Base-by-base conservation (phyloP, 1,140 invertebrate species). In the Phenacoccus solenopsis region DNA sequence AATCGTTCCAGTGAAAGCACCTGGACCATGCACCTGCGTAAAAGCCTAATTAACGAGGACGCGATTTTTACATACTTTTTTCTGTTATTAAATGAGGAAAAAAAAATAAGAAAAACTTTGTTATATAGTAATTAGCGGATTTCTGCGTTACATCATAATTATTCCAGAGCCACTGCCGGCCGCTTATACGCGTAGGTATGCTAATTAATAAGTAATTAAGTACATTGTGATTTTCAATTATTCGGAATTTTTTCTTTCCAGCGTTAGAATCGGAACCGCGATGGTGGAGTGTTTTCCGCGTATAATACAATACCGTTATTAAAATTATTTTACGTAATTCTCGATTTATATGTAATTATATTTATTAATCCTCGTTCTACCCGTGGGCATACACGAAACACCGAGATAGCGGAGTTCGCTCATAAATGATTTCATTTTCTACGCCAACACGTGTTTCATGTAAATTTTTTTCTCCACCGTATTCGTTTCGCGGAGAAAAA, bases 141-240 rank as follows among this genome's bases (percentile, higher is more conserved):
- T 25, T 64, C 21, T 64, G 22, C 22, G 59, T 64, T 64, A 64
- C 59, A 64, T 64, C 10, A 64, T 64, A 64, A 64, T 64, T 64
- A 64, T 64, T 49, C 5, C 38, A 49, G n/a, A 38, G 9, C 59
- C 59, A 20, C 13, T 3, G 59, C 59, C 21, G 20, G 59, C n/a
- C n/a, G n/a, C n/a, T n/a, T n/a, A n/a, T 4, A 59, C 25, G 25
- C 21, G 25, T 64, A 25, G 59, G 20, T 25, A 64, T 27, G 59
- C 59, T 64, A 64, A 64, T 64, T 64, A 64, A 64, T 24, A 64
- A 64, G 25, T 27, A 64, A 64, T 64, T 27, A 27, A 64, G 59
- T 64, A 64, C 59, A 64, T 24, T 25, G 59, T 24, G 59, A 64
- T 25, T 64, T 49, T 49, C 38, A 49, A 49, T 49, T 49, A 49